Evolutionary conservation across 2,797 vertebrate genomes (phyloP).

Genomic region (Gymnopithys bicolor): DNA sequence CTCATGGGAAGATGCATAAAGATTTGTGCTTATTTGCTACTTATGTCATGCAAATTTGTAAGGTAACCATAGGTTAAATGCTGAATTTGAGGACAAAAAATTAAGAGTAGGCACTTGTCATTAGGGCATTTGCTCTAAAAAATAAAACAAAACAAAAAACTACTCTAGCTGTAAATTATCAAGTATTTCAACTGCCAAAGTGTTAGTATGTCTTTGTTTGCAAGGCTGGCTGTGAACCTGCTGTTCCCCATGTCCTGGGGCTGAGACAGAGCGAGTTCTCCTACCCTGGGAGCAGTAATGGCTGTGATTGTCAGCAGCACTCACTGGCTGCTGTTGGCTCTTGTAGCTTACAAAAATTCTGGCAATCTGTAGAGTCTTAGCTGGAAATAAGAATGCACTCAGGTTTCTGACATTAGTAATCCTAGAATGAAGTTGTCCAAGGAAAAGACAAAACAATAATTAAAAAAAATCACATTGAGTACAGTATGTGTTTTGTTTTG

Average conservation of each 20-base stretch:
- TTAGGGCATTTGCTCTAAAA: neutral
- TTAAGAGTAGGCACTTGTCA: neutral
- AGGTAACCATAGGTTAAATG: constrained; percentile 27
- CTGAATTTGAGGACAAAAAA: constrained; percentile 47
- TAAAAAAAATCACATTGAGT: neutral
- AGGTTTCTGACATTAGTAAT: neutral
- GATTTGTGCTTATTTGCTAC: constrained; percentile 77
- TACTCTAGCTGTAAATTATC: neutral
- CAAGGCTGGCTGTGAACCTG: constrained; percentile 2
- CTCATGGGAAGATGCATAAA: constrained; percentile 88
- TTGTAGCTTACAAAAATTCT: neutral
- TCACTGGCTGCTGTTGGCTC: neutral
- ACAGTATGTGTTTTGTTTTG: neutral
- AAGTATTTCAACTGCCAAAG: constrained; percentile 44
- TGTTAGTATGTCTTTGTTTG: constrained; percentile 59
- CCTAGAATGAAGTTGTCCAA: neutral
- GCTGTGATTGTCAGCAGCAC: neutral
- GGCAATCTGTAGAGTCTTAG: neutral
- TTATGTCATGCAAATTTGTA: constrained; percentile 54
- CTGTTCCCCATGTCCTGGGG: neutral
- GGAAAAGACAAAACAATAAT: neutral
- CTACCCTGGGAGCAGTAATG: neutral
- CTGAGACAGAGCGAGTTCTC: neutral
- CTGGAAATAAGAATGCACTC: neutral
- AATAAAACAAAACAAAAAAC: neutral